A percentile compares a stretch with the other conserved stretches of the same genome.
Conservation (phyloP, 30 jellyfish, hydroid and myxozoan genomes). For the Cassiopea andromeda region DNA sequence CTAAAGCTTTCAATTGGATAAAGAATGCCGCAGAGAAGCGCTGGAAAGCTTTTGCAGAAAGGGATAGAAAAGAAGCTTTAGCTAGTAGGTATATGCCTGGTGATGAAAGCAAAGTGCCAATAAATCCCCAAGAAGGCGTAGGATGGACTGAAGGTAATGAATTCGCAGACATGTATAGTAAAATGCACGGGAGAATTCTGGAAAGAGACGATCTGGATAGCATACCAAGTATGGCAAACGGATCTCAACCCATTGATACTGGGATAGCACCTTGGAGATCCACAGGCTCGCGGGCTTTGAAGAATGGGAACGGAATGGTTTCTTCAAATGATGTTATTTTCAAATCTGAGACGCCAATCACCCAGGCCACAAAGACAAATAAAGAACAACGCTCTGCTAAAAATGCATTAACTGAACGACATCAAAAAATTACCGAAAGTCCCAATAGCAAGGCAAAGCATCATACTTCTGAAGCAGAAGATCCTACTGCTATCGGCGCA, state of each 20-base stretch:
- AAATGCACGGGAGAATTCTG: constrained; percentile 59
- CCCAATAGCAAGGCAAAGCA: not conserved
- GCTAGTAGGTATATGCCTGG: not conserved
- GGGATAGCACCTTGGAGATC: constrained; percentile 41
- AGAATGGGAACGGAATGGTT: not conserved
- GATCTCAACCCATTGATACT: constrained; percentile 4
- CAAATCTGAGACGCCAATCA: constrained; percentile 12
- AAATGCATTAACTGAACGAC: not conserved
- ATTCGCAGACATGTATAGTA: constrained; percentile 47
- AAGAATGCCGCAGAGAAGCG: constrained; percentile 53
- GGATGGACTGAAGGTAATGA: constrained; percentile 74
- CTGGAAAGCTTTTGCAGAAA: constrained; percentile 48
- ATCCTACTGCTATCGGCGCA: not conserved
- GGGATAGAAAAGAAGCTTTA: constrained; percentile 23
- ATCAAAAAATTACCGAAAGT: not conserved
- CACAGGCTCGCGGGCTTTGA: not conserved
- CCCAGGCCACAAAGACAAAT: not conserved
- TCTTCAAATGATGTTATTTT: not conserved
- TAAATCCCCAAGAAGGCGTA: not conserved
- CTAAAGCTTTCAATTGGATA: constrained; percentile 32
- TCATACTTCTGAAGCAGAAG: not conserved
- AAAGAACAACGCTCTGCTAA: not conserved
- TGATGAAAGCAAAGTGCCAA: not conserved
- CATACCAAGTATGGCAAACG: not conserved
- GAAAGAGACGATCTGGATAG: constrained; percentile 46